Conservation (phyloP, 2,888 invertebrate genomes). For the Acronicta psi region DNA sequence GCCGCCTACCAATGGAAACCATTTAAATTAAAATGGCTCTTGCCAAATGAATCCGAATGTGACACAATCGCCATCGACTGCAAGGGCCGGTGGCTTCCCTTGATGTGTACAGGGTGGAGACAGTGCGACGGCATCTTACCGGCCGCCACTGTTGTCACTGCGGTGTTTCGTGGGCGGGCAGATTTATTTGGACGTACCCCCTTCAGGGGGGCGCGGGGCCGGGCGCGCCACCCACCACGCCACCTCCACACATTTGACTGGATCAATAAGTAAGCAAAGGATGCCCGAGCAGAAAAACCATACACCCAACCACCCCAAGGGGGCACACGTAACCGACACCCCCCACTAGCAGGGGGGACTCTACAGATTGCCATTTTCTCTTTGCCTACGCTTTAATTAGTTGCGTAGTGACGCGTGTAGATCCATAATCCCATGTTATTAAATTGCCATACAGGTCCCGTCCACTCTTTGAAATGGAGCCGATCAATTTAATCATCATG, state of each 20-base stretch:
- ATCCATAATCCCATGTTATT: slow-evolving; percentile 86
- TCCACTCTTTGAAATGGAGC: slow-evolving; percentile 48
- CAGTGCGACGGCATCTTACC: slow-evolving; percentile 87
- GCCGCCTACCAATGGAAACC: slow-evolving; percentile 77
- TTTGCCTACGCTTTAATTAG: slow-evolving; percentile 90
- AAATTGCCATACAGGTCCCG: slow-evolving; percentile 68
- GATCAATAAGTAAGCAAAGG: slow-evolving; percentile 90
- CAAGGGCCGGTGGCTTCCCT: slow-evolving; percentile 12
- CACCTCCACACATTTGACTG: slow-evolving; percentile 90
- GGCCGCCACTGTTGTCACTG: slow-evolving; percentile 87
- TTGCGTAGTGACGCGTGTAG: slow-evolving; percentile 88
- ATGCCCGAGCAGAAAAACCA: slow-evolving; percentile 90
- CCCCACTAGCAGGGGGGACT: slow-evolving; percentile 88
- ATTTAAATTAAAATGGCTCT: slow-evolving; percentile 81
- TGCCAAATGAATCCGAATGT: slow-evolving; percentile 48
- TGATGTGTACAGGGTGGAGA: slow-evolving; percentile 68
- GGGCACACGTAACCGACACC: slow-evolving; percentile 89
- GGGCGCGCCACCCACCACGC: slow-evolving; percentile 86
- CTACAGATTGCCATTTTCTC: slow-evolving; percentile 89
- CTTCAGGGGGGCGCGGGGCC: slow-evolving; percentile 79
- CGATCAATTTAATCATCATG: slow-evolving; percentile 22
- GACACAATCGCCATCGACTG: slow-evolving; percentile 4
- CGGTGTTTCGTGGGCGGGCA: slow-evolving; percentile 89
- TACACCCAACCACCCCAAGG: slow-evolving; percentile 89
- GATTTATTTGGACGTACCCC: slow-evolving; percentile 90